Conservation (phyloP, 2,888 invertebrate genomes). For the Tricholauxania praeusta region DNA sequence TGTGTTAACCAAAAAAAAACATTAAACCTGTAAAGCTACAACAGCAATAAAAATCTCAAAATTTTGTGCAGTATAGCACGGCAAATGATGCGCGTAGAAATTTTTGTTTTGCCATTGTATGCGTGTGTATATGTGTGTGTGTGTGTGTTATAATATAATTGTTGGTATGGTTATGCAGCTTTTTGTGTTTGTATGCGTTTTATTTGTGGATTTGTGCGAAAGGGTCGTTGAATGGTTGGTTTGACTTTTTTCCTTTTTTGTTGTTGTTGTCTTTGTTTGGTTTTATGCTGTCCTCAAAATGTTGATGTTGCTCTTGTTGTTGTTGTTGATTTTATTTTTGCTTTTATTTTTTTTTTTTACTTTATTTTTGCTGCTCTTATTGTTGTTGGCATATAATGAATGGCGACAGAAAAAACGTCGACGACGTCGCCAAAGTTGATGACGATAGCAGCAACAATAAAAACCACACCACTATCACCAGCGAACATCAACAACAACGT, state of each 20-base stretch:
- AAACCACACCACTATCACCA: too few species aligned
- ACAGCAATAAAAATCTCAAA: too few species aligned
- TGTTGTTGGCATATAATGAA: constrained; percentile 27
- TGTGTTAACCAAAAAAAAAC: too few species aligned
- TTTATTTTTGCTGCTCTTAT: constrained; percentile 8
- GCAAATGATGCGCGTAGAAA: too few species aligned
- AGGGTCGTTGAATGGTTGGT: too few species aligned
- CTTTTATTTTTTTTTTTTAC: not conserved
- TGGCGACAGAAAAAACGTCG: constrained; percentile 26
- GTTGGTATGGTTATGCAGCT: not conserved
- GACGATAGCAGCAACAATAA: too few species aligned
- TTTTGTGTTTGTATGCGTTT: constrained; percentile 3
- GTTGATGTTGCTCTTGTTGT: constrained; percentile 3
- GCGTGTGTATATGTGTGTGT: not conserved
- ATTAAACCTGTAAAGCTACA: too few species aligned
- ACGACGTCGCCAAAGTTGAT: not conserved
- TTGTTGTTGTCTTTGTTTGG: not conserved
- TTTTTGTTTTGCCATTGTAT: too few species aligned
- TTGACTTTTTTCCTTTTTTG: not conserved
- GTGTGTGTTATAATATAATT: not conserved
- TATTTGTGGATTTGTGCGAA: too few species aligned
- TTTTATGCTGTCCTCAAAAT: not conserved
- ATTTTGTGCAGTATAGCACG: too few species aligned
- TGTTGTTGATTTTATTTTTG: constrained; percentile 1
- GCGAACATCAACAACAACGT: too few species aligned